Evolutionary conservation across 2,797 vertebrate genomes (phyloP), one percentile per base, ranked within the genome.

Genomic region (Gymnoscopelus braueri): DNA sequence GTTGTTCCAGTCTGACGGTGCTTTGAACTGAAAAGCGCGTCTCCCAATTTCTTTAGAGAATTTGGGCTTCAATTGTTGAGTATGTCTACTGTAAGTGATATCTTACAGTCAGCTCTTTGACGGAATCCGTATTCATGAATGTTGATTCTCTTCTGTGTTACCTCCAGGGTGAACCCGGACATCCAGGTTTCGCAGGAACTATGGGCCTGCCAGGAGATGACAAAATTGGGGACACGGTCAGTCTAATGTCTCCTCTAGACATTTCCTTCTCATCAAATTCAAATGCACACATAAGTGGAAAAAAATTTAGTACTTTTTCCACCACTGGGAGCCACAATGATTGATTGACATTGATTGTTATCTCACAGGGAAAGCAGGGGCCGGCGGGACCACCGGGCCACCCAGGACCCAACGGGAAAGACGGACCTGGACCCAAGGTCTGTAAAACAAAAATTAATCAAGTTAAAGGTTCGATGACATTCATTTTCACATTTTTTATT

Each of bases 201-300:
- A 57, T 81, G 86, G 96, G 96, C 74, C 89, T 88, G 58, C 80
- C 92, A 79, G 95, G 95, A 69, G 81, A 81, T 74, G 95, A 95
- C 79, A 94, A 96, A 81, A 94, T 96, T 80, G 95, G 96, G 82
- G 94, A 97, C 70, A 97, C 96, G 94, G 94, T 96, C 78, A 70
- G 72, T 7, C 54, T 29, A 62, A 55, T 49, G 4, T 29, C 35
- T 26, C 63, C 2, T 52, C 15, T 19, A 10, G 61, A 61, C 55
- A 23, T 74, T 19, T 48, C 12, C n/a, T 51, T 51, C 5, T n/a
- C n/a, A 15, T 13, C 50, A n/a, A 7, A 13, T 51, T 13, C 5
- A n/a, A 29, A 39, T 4, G 15, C 8, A 39, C 32, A 11, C 10
- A 11, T 8, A 29, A 29, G 26, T 19, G 19, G n/a, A n/a, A 19